phyloP scores from a whole-genome alignment of 2,113 vertebrate species.

The Puntigrus tetrazona region DNA sequence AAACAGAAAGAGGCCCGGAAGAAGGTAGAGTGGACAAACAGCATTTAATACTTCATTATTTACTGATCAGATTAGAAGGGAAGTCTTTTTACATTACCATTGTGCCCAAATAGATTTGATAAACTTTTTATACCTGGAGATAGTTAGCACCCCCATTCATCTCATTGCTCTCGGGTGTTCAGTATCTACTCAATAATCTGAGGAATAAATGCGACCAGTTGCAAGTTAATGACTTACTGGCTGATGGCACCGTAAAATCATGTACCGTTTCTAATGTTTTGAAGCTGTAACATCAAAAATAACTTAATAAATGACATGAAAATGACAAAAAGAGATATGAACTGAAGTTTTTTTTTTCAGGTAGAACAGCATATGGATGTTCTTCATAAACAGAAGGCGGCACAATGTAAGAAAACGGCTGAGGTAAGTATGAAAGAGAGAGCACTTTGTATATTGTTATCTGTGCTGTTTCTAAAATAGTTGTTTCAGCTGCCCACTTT shows the following conservation, averaged over 20 bases:
- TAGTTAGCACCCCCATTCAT: background rate
- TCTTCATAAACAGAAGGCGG: conserved; percentile 85
- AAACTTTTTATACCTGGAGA: background rate
- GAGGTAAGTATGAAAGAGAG: conserved; percentile 76
- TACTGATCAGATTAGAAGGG: background rate
- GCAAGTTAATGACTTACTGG: background rate
- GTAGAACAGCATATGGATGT: conserved; percentile 87
- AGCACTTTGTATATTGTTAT: background rate
- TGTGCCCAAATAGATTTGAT: background rate
- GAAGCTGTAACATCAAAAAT: background rate
- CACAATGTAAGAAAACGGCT: conserved; percentile 93
- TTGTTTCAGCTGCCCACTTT: background rate
- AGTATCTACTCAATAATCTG: background rate
- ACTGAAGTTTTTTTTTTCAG: conserved; percentile 70
- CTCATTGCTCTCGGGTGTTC: background rate
- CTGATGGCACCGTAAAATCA: background rate
- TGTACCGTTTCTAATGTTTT: background rate
- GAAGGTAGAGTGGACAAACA: conserved; percentile 75
- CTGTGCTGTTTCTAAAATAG: background rate
- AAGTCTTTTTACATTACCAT: background rate
- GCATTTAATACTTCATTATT: background rate
- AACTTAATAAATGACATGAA: too few relatives aligned
- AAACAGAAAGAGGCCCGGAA: conserved; percentile 87
- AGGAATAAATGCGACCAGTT: background rate
- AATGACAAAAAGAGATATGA: too few relatives aligned